Evolutionary conservation across 64 coral and sea anemone species (phyloP).

Genomic region (Stichodactyla helianthus): DNA sequence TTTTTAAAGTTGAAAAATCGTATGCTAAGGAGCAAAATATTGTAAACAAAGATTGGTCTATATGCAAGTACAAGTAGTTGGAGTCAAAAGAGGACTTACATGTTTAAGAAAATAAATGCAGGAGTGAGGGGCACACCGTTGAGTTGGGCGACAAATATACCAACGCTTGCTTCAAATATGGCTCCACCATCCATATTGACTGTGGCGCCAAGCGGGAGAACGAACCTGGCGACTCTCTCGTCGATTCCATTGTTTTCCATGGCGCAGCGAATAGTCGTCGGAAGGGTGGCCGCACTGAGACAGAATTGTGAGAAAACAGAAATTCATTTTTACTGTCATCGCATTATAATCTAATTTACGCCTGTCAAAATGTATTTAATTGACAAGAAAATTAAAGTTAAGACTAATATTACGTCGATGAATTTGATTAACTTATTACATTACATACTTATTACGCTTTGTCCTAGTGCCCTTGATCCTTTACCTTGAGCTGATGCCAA

Average conservation of each 20-base stretch:
- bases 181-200: constrained; percentile 46
- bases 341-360: too few species aligned
- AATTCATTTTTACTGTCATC: neutral
- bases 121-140: constrained; percentile 17
- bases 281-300: constrained; percentile 36
- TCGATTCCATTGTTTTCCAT: constrained; percentile 41
- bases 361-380: too few species aligned
- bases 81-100: constrained; percentile 13
- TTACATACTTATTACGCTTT: too few species aligned
- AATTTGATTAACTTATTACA: too few species aligned
- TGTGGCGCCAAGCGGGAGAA: constrained; percentile 41
- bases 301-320: neutral
- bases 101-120: neutral
- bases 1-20: too few species aligned
- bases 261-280: constrained; percentile 50
- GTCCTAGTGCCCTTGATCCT: neutral
- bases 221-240: constrained; percentile 26
- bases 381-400: too few species aligned
- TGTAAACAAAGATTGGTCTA: too few species aligned
- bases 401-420: too few species aligned
- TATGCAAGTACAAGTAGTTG: neutral
- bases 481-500: constrained; percentile 86
- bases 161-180: constrained; percentile 13
- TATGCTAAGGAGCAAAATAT: too few species aligned
- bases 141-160: constrained; percentile 41